Evolutionary conservation across 2,113 vertebrate genomes (phyloP), one percentile per base, ranked within the genome.

Genomic region (Festucalex cinctus): DNA sequence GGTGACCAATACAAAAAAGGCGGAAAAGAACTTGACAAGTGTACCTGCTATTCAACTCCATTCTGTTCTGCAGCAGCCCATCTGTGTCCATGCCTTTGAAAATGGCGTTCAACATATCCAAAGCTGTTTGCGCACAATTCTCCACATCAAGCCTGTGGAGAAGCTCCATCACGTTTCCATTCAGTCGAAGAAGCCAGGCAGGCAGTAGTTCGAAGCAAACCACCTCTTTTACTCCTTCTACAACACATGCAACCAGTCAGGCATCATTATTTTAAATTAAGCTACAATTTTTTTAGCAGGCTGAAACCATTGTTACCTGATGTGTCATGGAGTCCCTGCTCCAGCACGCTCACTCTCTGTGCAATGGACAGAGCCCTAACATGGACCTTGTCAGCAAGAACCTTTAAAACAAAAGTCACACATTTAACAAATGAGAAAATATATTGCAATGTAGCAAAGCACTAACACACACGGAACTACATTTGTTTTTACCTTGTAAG

Each of bases 71-170:
- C 73, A 92, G 79, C 12, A 94, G 74, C 1, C 96, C 93, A 43
- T 80, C 88, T n/a, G 89, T 43, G 1, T 91, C 65, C 54, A 81
- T 92, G 56, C 83, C 71, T 19, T 86, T 88, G 84, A 98, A 96
- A 3, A 94, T 64, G 49, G 93, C 89, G 60, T 90, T 92, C 63
- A 98, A 89, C 10, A 88, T 90, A 26, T 88, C 80, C 41, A 90
- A 74, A 2, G 94, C 94, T 2, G 93, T 95, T 73, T 96, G 91
- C 17, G 93, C 83, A 35, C 93, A 98, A 76, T 98, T 95, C 86
- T 99, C 97, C 14, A 98, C 94, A 84, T 99, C 97, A 68, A 99
- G 88, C 17, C 92, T 90, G 85, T 96, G 95, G 61, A 99, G 94
- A 63, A 99, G 72, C 75, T 95, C 91, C 36, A 97, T 86, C 62